phyloP scores from a whole-genome alignment of 2,888 invertebrate species.

The Tricholauxania praeusta region DNA sequence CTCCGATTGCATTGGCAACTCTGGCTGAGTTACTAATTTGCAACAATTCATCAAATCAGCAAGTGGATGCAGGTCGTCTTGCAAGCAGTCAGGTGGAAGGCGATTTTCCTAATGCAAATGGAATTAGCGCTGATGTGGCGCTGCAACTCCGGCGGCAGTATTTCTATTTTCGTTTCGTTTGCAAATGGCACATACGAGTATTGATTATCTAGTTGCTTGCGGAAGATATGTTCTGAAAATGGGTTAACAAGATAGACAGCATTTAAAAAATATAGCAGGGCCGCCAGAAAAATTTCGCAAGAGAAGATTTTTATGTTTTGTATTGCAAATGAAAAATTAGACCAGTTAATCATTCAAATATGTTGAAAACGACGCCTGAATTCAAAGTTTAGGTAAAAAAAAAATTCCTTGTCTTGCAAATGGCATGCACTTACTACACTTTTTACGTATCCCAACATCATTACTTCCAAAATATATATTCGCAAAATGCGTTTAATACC shows the following conservation, averaged over 20 bases:
- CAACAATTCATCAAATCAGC: constrained; percentile 31
- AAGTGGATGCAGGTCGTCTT: constrained; percentile 10
- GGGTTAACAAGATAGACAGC: too few species aligned
- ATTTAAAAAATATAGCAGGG: too few species aligned
- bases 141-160: not conserved
- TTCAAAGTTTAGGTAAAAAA: too few species aligned
- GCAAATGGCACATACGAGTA: too few species aligned
- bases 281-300: too few species aligned
- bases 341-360: not conserved
- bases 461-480: not conserved
- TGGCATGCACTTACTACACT: too few species aligned
- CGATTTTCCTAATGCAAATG: constrained; percentile 5
- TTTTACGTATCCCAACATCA: not conserved
- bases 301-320: too few species aligned
- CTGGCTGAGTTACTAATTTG: not conserved
- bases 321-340: not conserved
- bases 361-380: not conserved
- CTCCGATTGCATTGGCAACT: constrained; percentile 4
- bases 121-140: constrained; percentile 12
- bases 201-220: too few species aligned
- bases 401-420: too few species aligned
- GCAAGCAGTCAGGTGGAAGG: not conserved
- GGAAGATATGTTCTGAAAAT: too few species aligned
- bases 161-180: not conserved
- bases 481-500: too few species aligned